Conservation (phyloP, 2,888 invertebrate genomes). For the Venusia cambrica region DNA sequence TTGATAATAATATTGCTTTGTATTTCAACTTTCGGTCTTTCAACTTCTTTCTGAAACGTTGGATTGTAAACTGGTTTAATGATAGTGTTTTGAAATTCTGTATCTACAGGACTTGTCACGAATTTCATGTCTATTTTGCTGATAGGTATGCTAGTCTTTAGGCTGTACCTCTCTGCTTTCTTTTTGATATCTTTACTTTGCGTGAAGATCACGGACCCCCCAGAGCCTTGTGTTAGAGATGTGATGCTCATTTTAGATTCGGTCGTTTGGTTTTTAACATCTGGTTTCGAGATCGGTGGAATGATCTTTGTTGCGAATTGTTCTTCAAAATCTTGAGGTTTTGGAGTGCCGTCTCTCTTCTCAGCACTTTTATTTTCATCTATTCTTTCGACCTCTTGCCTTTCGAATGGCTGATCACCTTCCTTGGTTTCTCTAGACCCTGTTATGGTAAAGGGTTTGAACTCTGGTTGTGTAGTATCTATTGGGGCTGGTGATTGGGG, state of each 20-base stretch:
- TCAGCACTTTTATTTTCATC: conserved; percentile 8
- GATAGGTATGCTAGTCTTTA: conserved; percentile 75
- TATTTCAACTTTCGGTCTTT: conserved; percentile 57
- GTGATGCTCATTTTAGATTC: conserved; percentile 62
- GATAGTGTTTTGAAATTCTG: conserved; percentile 25
- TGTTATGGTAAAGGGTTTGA: conserved; percentile 30
- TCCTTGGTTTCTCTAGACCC: conserved; percentile 14
- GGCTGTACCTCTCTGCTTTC: conserved; percentile 65
- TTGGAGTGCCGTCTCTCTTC: conserved; percentile 33
- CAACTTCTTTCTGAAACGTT: conserved; percentile 34
- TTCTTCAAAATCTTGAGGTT: conserved; percentile 64
- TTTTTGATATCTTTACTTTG: conserved; percentile 51
- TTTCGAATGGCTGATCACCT: conserved; percentile 1
- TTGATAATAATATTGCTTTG: conserved; percentile 69
- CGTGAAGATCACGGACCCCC: conserved; percentile 46
- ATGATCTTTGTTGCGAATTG: conserved; percentile 62
- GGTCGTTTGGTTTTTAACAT: conserved; percentile 26
- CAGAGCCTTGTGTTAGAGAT: conserved; percentile 57
- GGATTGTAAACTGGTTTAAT: conserved; percentile 41
- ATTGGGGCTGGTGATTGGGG: conserved; percentile 37
- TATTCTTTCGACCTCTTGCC: conserved; percentile 1
- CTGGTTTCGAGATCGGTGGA: conserved; percentile 40
- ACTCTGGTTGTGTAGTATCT: conserved; percentile 43
- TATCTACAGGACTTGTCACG: conserved; percentile 41
- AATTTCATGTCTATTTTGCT: conserved; percentile 74